A percentile compares a stretch with the other conserved stretches of the same genome.
Conservation (phyloP, 2,888 invertebrate species). For the Monochamus alternatus region DNA sequence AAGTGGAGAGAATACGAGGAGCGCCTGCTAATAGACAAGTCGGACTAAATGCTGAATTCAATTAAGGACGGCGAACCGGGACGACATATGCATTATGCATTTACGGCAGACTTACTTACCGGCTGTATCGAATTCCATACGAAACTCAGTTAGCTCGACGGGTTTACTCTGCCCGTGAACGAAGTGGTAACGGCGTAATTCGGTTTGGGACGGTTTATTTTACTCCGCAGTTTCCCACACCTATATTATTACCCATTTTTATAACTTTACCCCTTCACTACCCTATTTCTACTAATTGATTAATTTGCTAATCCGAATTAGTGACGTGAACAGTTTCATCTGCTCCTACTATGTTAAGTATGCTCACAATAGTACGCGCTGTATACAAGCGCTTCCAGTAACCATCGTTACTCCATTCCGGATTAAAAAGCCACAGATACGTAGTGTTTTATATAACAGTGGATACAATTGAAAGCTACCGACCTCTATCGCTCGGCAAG, state of each 20-base stretch:
- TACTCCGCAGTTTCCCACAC: neutral
- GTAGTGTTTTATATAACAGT: too few species aligned
- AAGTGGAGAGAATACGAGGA: slow-evolving; percentile 25
- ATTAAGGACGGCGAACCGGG: slow-evolving; percentile 40
- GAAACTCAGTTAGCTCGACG: slow-evolving; percentile 38
- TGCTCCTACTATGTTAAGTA: too few species aligned
- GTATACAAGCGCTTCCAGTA: too few species aligned
- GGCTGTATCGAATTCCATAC: slow-evolving; percentile 38
- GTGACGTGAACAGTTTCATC: too few species aligned
- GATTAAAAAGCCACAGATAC: too few species aligned
- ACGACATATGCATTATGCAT: slow-evolving; percentile 48
- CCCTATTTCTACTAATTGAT: too few species aligned
- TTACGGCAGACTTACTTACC: slow-evolving; percentile 37
- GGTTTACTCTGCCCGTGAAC: slow-evolving; percentile 42
- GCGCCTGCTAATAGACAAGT: slow-evolving; percentile 38
- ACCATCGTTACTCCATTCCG: too few species aligned
- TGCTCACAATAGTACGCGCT: too few species aligned
- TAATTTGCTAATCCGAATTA: too few species aligned
- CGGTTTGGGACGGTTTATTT: slow-evolving; percentile 20
- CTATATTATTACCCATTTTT: neutral
- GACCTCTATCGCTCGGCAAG: too few species aligned
- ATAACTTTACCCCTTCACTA: neutral
- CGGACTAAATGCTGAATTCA: slow-evolving; percentile 48
- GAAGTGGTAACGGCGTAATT: slow-evolving; percentile 39
- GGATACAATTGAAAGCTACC: too few species aligned